Evolutionary conservation across 2,797 vertebrate genomes (phyloP), one percentile per base, ranked within the genome.

Genomic region (Bufotes viridis): DNA sequence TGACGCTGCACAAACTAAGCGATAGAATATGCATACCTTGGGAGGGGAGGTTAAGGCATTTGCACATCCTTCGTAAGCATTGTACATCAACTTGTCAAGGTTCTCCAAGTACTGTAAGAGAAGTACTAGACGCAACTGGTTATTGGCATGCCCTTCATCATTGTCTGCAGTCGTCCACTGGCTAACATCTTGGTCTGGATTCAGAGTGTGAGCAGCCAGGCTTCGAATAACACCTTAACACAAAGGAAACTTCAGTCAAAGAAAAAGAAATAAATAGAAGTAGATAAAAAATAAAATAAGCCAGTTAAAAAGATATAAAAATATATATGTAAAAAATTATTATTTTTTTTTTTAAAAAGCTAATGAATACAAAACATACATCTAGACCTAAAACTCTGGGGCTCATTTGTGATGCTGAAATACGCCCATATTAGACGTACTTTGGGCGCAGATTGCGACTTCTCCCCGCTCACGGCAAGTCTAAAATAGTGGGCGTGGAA

Each of bases 51-150:
- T 98, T 55, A 99, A 96, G 0, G 98, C 98, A 65, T 98, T 99
- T 75, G 98, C 97, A 29, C 98, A 99, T 91, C 98, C 98, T 92
- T 99, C 98, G 3, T 98, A 99, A 7, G 98, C 98, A 24, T 99
- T 99, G 93, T 99, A 99, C 98, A 99, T 99, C 90, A 99, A 92
- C 91, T 99, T 99, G 93, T 99, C 98, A 91, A 99, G 92, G 92
- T 99, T 98, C 92, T 99, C 98, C 90, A 99, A 93, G 90, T 97
- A 99, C 92, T 99, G 98, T 9, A 99, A 95, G 87, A 99, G 96
- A 86, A 99, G 95, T 90, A 97, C 95, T n/a, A 99, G 96, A 65
- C 98, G 96, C 29, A 99, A 96, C 90, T 99, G 98, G 91, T 99
- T 99, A 91, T 96, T 97, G 20, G 97, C 95, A 93, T 99, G 98